Percentiles rank a stretch among this genome's conserved stretches.
phyloP scores from a whole-genome alignment of 2,888 invertebrate genomes.

The Danaus chrysippus region DNA sequence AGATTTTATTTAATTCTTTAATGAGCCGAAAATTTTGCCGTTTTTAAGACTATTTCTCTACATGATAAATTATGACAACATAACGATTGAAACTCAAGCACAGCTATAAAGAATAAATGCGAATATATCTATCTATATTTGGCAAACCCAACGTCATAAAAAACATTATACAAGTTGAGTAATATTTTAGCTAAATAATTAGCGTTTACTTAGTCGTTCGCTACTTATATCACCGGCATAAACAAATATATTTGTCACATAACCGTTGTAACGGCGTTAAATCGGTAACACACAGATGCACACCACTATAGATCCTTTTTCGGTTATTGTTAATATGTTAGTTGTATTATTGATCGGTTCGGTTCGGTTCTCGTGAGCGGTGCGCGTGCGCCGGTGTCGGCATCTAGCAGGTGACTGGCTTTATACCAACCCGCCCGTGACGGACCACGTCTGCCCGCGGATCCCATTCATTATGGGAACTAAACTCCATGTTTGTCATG shows the following conservation, averaged over 20 bases:
- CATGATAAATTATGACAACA: neutral
- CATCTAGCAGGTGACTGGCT: constrained; percentile 72
- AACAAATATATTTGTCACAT: constrained; percentile 19
- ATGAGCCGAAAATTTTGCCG: no score
- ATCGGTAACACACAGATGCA: constrained; percentile 51
- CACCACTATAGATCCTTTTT: constrained; percentile 47
- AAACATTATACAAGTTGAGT: constrained; percentile 26
- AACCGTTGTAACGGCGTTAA: constrained; percentile 51
- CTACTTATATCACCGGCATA: constrained; percentile 17
- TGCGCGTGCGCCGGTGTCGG: constrained; percentile 64
- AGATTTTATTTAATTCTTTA: no score
- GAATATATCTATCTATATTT: constrained; percentile 13
- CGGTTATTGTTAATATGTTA: constrained; percentile 51
- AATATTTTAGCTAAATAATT: constrained; percentile 25
- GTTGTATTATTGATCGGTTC: constrained; percentile 48
- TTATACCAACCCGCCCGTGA: constrained; percentile 54
- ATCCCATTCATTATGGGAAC: constrained; percentile 29
- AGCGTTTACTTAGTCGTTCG: constrained; percentile 20
- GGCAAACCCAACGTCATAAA: constrained; percentile 26
- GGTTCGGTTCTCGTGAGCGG: constrained; percentile 42
- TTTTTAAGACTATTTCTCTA: no score
- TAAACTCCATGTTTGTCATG: constrained; percentile 22
- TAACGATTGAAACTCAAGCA: constrained; percentile 2
- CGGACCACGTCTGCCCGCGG: constrained; percentile 50
- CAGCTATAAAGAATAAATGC: neutral